phyloP scores from a whole-genome alignment of 2,113 vertebrate genomes.

The Cyprinodon tularosa region DNA sequence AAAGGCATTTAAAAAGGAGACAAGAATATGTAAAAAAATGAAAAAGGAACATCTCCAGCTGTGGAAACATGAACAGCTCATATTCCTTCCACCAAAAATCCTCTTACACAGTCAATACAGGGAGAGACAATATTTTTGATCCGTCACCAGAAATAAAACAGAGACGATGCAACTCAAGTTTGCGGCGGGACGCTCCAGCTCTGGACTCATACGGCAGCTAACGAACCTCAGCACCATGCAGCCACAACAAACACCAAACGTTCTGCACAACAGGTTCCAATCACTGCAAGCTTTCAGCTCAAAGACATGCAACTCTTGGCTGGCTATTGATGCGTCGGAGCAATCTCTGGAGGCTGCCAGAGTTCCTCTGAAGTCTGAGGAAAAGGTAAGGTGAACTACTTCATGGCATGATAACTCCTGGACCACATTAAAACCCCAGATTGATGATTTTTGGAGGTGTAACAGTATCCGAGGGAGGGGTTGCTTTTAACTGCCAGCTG shows the following conservation, averaged over 20 bases:
- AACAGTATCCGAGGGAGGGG: constrained; percentile 54
- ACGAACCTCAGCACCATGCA: background rate
- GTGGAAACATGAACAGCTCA: no score
- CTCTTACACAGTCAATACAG: background rate
- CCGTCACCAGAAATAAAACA: no score
- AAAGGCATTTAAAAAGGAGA: no score
- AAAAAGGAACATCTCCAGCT: no score
- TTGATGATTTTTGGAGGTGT: constrained; percentile 54
- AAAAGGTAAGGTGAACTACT: constrained; percentile 26
- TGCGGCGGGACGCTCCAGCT: no score
- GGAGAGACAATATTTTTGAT: no score
- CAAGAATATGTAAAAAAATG: no score
- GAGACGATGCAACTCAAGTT: no score
- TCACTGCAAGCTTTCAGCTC: constrained; percentile 1
- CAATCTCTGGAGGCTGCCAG: background rate
- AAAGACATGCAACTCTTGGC: constrained; percentile 11
- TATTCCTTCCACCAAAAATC: background rate
- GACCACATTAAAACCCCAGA: constrained; percentile 55
- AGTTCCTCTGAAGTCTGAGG: constrained; percentile 35
- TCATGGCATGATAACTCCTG: constrained; percentile 46
- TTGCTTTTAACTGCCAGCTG: constrained; percentile 72
- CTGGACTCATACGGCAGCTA: background rate
- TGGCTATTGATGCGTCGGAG: background rate
- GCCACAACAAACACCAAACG: constrained; percentile 40
- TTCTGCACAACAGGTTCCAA: constrained; percentile 2